Base-by-base conservation (phyloP, 2,113 vertebrate genomes). In the Dasypus novemcinctus region DNA sequence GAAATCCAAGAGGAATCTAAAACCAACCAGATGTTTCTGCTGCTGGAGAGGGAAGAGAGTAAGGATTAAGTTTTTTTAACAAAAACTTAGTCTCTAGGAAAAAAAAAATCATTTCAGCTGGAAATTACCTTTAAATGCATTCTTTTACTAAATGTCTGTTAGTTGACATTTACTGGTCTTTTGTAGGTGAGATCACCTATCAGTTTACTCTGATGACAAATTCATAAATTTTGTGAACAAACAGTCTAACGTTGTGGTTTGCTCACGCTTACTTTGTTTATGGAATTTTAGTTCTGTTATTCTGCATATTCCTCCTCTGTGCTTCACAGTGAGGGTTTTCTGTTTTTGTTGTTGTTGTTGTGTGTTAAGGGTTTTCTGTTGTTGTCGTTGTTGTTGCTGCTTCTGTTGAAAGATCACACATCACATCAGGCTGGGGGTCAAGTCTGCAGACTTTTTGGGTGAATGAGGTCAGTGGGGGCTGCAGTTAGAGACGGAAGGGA, bases 1-100 rank as follows among this genome's bases (percentile, higher is more conserved):
- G 98, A 98, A 99, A 98, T 99, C 98, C 98, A 98, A 98, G 97
- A 98, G 98, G 98, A 99, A 98, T 99, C 98, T 98, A 98, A 98
- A 98, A 98, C 98, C 97, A 52, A 98, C 98, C 98, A 99, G 98
- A 99, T 99, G 98, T 99, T 98, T 98, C 98, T 98, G 96, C 98
- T 98, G 98, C 97, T 98, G 97, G 97, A 99, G 97, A 98, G 96
- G 74, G 78, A 98, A 98, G 96, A 98, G 97, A 97, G 97, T 97
- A 94, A 97, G 97, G 98, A 98, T 98, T 98, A 98, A 98, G 97
- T 98, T 98, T n/a, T n/a, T n/a, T n/a, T 98, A 98, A 98, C 97
- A 97, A 97, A 98, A 98, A 98, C 98, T 98, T 98, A 91, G 96
- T 97, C 96, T 97, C 87, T 87, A 79, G 59, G n/a, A 96, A 95